These are phyloP conservation scores for Polylopha cassiicola DNA, from an alignment of 2,888 invertebrate genomes.

Conservation along the genomic window DNA sequence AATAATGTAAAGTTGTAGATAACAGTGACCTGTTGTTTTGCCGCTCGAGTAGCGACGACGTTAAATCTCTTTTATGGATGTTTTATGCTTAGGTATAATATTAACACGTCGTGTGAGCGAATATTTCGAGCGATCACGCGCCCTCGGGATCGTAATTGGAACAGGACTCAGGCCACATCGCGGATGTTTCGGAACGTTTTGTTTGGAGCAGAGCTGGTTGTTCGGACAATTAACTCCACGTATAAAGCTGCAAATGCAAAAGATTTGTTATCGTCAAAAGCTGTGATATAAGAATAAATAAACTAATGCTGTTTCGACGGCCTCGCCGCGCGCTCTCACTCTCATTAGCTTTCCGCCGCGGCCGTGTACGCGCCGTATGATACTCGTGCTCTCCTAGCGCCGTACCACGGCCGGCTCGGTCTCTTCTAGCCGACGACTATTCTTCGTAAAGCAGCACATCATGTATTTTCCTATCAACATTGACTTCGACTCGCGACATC, in stretches of 20 bases:
- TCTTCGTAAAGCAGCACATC: conserved; percentile 64
- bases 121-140: conserved; percentile 66
- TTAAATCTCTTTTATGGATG: conserved; percentile 57
- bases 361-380: conserved; percentile 21
- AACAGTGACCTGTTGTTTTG: conserved; percentile 36
- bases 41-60: conserved; percentile 38
- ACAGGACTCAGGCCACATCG: too few species aligned
- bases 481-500: conserved; percentile 31
- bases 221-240: conserved; percentile 71
- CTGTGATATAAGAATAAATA: conserved; percentile 75
- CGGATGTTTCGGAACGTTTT: conserved; percentile 25
- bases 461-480: conserved; percentile 51
- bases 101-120: conserved; percentile 59
- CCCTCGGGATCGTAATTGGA: conserved; percentile 19
- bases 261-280: conserved; percentile 78
- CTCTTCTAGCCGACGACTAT: too few species aligned
- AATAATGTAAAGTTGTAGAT: conserved; percentile 55
- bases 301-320: conserved; percentile 57
- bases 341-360: conserved; percentile 49
- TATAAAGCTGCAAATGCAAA: conserved; percentile 74
- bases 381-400: conserved; percentile 5
- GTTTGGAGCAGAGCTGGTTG: conserved; percentile 49
- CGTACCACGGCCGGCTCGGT: conserved; percentile 19
- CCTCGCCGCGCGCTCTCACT: conserved; percentile 50
- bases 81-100: conserved; percentile 71